phyloP scores from a whole-genome alignment of 1,140 invertebrate genomes.

The Penaeus japonicus region DNA sequence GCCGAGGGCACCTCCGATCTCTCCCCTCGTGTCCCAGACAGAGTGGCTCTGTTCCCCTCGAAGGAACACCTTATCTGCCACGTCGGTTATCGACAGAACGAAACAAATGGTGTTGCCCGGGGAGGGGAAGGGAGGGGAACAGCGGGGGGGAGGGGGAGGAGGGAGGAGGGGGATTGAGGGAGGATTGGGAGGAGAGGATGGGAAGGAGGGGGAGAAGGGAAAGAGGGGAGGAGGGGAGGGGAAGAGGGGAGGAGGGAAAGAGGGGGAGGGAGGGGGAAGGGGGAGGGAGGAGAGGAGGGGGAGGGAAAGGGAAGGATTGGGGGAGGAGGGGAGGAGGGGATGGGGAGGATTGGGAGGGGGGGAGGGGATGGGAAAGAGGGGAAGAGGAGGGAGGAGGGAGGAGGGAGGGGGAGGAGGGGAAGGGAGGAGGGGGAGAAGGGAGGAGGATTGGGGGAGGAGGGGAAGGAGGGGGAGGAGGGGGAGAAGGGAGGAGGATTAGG shows the following conservation, averaged over 20 bases:
- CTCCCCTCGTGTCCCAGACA: too few relatives aligned
- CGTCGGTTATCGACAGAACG: too few relatives aligned
- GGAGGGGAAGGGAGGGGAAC: neutral
- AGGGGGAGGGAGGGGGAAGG: neutral
- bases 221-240: neutral
- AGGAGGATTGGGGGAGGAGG: neutral
- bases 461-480: neutral
- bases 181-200: neutral
- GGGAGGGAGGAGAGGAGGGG: neutral
- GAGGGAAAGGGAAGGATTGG: neutral
- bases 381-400: too few relatives aligned
- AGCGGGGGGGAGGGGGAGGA: neutral
- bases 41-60: too few relatives aligned
- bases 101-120: neutral
- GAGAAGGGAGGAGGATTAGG: neutral
- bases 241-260: neutral
- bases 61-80: too few relatives aligned
- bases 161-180: neutral
- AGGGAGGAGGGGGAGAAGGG: neutral
- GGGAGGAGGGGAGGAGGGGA: neutral
- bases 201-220: neutral
- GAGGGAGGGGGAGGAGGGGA: neutral
- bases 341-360: neutral
- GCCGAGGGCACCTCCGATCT: neutral
- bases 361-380: neutral